Base-by-base conservation (phyloP, 2,888 invertebrate species). In the Eristalinus aeneus region DNA sequence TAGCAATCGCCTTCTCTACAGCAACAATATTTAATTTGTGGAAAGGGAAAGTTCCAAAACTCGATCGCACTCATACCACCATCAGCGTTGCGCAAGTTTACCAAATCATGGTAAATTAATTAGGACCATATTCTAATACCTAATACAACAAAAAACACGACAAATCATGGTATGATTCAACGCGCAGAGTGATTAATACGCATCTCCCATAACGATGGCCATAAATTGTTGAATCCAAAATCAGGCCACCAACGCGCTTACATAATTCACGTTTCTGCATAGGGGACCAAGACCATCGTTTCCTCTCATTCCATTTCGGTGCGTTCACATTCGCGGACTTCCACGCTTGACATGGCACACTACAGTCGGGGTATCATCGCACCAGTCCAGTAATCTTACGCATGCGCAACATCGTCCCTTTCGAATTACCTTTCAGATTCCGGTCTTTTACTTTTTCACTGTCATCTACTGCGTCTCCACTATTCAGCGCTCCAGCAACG, bases 191-290 rank as follows among this genome's bases (percentile, higher is more conserved):
- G 39, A 39, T 46, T 46, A 46, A 56, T 22, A 16, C 22, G 3
- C 11, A 10, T 22, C 56, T 4, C 56, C 22, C 56, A 11, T 56
- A 56, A 56, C 22, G 20, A 71, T 20, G 16, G 69, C 64, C 22
- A 81, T 85, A 85, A 80, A 85, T 85, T 68, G 53, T 85, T 58
- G 10, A 63, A 16, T 75, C 67, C 22, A 67, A 68, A 85, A 81
- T 56, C 81, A 85, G 85, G 80, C 76, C 85, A 81, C 72, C 80
- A 72, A 84, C 75, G 63, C 68, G 56, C 53, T 85, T 85, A 23
- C 85, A 81, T 73, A 85, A 85, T 60, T 16, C 8, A 8, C 53
- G 11, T n/a, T 12, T 32, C n/a, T 32, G 9, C 36, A 11, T 36
- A 63, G 10, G 12, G 22, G 12, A 20, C 9, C 39, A 65, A 39